Conservation (phyloP, 2,113 vertebrate species). For the Peucedramus taeniatus region DNA sequence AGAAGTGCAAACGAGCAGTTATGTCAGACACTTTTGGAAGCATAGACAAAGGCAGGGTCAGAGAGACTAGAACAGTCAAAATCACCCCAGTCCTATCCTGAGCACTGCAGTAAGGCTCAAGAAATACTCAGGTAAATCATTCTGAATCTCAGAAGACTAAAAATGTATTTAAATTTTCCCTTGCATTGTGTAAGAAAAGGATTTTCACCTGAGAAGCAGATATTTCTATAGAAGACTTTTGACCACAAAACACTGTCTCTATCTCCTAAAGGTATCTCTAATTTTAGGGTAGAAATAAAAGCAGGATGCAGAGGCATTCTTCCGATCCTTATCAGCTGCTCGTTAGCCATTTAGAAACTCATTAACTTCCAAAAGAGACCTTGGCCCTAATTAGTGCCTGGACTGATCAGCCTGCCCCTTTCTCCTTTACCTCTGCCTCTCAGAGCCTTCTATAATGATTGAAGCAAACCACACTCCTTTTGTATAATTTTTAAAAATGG, state of each 20-base stretch:
- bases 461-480: not conserved
- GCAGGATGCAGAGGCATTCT: not conserved
- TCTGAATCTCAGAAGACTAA: not conserved
- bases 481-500: not conserved
- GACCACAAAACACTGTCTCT: not conserved
- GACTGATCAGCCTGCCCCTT: not conserved
- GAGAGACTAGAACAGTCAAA: not conserved
- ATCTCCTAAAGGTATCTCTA: not conserved
- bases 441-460: not conserved
- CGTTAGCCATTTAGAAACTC: slow-evolving; percentile 29
- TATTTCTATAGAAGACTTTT: not conserved
- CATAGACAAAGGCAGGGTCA: not conserved
- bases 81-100: not conserved
- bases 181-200: not conserved
- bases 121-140: not conserved
- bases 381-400: slow-evolving; percentile 22
- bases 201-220: not conserved
- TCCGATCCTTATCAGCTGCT: not conserved
- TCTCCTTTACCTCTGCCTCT: not conserved
- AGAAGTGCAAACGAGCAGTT: not conserved
- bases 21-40: not conserved
- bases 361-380: slow-evolving; percentile 42
- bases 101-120: not conserved
- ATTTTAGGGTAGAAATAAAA: not conserved
- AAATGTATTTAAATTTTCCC: not conserved